These are phyloP conservation scores for Myripristis murdjan DNA, from an alignment of 2,797 vertebrate genomes.

Conservation along the genomic window DNA sequence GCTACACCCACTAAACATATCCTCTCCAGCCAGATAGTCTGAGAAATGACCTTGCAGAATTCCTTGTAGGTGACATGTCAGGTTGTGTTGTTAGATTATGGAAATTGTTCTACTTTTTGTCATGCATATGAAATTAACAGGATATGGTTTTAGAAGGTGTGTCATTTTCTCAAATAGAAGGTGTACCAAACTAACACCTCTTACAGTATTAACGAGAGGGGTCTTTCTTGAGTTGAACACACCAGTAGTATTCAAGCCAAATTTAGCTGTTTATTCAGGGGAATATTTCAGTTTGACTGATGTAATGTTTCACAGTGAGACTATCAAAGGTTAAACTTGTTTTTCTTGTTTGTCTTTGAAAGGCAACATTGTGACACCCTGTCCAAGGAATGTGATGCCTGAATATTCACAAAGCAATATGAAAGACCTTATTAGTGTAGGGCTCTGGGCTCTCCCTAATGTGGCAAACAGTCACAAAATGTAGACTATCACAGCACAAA, in stretches of 20 bases:
- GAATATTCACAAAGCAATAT: background rate
- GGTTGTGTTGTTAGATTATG: slow-evolving; percentile 1
- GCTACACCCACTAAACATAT: slow-evolving; percentile 28
- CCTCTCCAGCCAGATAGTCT: slow-evolving; percentile 14
- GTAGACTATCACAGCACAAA: background rate
- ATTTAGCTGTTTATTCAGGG: slow-evolving; percentile 5
- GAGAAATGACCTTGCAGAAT: slow-evolving; percentile 42
- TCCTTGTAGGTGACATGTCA: slow-evolving; percentile 3
- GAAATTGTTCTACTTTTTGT: background rate
- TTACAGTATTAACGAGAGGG: no score
- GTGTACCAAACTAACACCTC: background rate
- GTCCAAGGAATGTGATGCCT: background rate
- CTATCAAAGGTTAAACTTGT: slow-evolving; percentile 17
- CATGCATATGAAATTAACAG: background rate
- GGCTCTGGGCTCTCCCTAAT: background rate
- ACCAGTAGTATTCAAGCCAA: background rate
- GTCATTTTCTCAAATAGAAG: background rate
- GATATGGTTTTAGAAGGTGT: slow-evolving; percentile 1
- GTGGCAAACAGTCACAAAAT: background rate
- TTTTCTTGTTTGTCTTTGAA: slow-evolving; percentile 24
- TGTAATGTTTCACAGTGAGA: slow-evolving; percentile 20
- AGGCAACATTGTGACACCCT: background rate
- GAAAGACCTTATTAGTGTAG: background rate
- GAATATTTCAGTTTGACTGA: slow-evolving; percentile 1
- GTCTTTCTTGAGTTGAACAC: background rate